A percentile compares a stretch with the other conserved stretches of the same genome.
phyloP scores from a whole-genome alignment of 2,888 invertebrate genomes.

The Dasysyrphus albostriatus region DNA sequence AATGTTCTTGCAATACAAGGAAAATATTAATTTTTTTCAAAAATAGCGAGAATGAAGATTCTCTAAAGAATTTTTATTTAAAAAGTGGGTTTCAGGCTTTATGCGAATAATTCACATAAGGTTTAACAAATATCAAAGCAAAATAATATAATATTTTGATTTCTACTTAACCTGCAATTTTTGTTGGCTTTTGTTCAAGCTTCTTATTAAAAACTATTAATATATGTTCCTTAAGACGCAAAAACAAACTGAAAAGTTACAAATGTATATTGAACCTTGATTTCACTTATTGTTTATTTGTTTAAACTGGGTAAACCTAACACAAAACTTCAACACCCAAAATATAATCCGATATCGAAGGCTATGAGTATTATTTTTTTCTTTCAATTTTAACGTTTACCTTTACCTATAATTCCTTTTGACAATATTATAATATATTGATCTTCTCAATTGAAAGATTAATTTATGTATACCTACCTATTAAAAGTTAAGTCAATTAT shows the following conservation, averaged over 20 bases:
- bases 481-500: conserved; percentile 17
- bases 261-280: neutral
- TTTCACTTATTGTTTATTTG: neutral
- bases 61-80: too few species aligned
- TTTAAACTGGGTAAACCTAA: neutral
- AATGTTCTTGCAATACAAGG: too few species aligned
- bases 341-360: conserved; percentile 17
- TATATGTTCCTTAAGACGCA: neutral
- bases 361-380: neutral
- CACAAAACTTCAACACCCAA: neutral
- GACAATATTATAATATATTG: neutral
- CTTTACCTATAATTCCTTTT: neutral
- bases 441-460: conserved; percentile 17
- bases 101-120: too few species aligned
- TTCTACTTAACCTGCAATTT: too few species aligned
- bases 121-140: too few species aligned
- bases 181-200: too few species aligned
- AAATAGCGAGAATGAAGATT: too few species aligned
- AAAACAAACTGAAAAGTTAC: too few species aligned
- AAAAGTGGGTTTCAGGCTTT: too few species aligned
- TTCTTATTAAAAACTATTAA: neutral
- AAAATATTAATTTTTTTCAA: too few species aligned
- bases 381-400: neutral
- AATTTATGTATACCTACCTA: neutral
- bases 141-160: too few species aligned